A percentile compares a stretch with the other conserved stretches of the same genome.
These are phyloP conservation scores for Tetramorium simillimum DNA, from an alignment of 1,140 invertebrate genomes.

Conservation along the genomic window DNA sequence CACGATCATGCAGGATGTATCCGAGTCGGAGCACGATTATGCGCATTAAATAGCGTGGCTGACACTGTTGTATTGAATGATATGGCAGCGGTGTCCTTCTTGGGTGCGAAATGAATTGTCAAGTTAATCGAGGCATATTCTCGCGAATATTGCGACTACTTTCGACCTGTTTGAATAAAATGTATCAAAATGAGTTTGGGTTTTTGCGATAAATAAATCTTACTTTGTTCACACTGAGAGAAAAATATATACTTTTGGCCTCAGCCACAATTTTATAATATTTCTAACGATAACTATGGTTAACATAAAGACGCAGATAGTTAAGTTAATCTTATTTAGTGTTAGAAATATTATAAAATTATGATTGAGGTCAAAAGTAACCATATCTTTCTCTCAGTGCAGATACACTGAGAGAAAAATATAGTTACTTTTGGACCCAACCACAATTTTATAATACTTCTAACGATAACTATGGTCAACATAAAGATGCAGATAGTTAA, in stretches of 20 bases:
- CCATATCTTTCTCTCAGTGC: too few species aligned
- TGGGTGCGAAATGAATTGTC: background rate
- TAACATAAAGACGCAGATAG: too few species aligned
- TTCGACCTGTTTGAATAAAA: background rate
- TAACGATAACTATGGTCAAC: too few species aligned
- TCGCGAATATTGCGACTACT: background rate
- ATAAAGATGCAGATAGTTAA: too few species aligned
- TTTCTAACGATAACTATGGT: too few species aligned
- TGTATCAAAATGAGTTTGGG: background rate
- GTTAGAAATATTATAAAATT: too few species aligned
- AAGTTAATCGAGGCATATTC: background rate
- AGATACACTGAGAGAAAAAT: background rate
- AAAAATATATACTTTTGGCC: too few species aligned
- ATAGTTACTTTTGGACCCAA: too few species aligned
- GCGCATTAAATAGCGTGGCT: conserved; percentile 28
- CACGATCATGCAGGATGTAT: conserved; percentile 21
- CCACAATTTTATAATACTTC: too few species aligned
- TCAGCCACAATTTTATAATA: too few species aligned
- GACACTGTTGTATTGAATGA: background rate
- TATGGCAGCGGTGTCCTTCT: background rate
- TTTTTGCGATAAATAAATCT: background rate
- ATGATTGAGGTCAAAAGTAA: too few species aligned
- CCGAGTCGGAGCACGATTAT: conserved; percentile 3
- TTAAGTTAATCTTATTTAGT: too few species aligned
- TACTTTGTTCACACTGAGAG: background rate